Evolutionary conservation across 2,113 vertebrate species (phyloP), one percentile per base, ranked within the genome.

Genomic region (Oncorhynchus tshawytscha): DNA sequence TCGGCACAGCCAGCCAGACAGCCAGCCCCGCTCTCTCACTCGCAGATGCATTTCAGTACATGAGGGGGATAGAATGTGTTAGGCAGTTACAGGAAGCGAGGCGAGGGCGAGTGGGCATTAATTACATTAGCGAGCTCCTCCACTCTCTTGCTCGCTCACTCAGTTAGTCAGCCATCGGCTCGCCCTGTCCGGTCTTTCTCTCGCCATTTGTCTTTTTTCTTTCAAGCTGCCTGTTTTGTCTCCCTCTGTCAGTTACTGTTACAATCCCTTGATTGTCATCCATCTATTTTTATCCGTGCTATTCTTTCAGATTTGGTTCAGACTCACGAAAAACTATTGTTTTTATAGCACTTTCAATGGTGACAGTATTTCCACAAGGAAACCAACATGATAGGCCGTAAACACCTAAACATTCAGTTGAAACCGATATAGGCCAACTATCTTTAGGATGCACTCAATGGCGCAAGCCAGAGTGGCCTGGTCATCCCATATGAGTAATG

Each of bases 91-190:
- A 72, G 75, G 77, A 78, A 76, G 67, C 67, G 22, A 81, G 25
- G 60, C 5, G 71, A 25, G 71, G 76, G 67, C 49, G 59, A 71
- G 73, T 31, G 68, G 70, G 69, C 80, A 80, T 78, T 82, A 79
- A 82, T 82, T 84, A 77, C 74, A 78, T 78, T 74, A 75, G 75
- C 51, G 73, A 75, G 77, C 65, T 78, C 71, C 73, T 72, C 59
- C 48, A 71, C 31, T 70, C 34, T 69, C 62, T 73, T 18, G 18
- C 20, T 75, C 27, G 45, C 68, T 80, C 69, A 70, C 73, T 79
- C 77, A 39, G 24, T 27, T 73, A 57, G 34, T 54, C 51, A 18
- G 51, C 16, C 51, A 54, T 18, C 16, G 51, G 51, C 51, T 25
- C 12, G 20, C 74, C 72, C 49, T 67, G 34, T 68, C 20, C 62